A percentile compares a stretch with the other conserved stretches of the same genome.
Evolutionary conservation across 1,140 invertebrate species (phyloP).

Genomic region (Microplitis mediator): DNA sequence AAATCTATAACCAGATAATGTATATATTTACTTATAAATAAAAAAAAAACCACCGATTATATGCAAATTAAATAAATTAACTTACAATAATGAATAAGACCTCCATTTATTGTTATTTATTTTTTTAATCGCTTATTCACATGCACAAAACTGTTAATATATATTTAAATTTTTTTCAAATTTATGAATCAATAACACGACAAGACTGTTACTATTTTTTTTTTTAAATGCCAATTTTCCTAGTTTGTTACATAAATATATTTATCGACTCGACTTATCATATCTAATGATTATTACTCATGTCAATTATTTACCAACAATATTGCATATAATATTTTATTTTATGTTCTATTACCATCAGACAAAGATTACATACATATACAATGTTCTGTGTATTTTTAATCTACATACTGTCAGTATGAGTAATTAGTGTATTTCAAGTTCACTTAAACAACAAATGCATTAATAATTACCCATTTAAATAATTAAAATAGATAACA

Average conservation of each 20-base stretch:
- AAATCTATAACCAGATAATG: too few species aligned
- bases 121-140: background rate
- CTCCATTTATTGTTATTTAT: background rate
- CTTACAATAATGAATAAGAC: conserved; percentile 1
- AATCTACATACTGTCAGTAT: background rate
- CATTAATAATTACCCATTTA: background rate
- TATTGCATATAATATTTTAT: background rate
- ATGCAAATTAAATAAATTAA: background rate
- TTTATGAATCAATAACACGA: too few species aligned
- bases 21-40: too few species aligned
- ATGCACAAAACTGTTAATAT: too few species aligned
- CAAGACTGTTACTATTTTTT: background rate
- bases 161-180: too few species aligned
- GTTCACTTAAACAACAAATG: background rate
- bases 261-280: conserved; percentile 14
- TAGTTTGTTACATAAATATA: background rate
- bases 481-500: background rate
- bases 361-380: too few species aligned
- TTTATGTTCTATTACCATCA: background rate
- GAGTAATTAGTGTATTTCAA: background rate
- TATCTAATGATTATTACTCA: conserved; percentile 11
- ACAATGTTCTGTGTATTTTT: too few species aligned
- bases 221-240: background rate
- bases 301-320: conserved; percentile 10
- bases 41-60: background rate